Conservation (phyloP, 2,888 invertebrate genomes). For the Scaptodrosophila latifasciaeformis region DNA sequence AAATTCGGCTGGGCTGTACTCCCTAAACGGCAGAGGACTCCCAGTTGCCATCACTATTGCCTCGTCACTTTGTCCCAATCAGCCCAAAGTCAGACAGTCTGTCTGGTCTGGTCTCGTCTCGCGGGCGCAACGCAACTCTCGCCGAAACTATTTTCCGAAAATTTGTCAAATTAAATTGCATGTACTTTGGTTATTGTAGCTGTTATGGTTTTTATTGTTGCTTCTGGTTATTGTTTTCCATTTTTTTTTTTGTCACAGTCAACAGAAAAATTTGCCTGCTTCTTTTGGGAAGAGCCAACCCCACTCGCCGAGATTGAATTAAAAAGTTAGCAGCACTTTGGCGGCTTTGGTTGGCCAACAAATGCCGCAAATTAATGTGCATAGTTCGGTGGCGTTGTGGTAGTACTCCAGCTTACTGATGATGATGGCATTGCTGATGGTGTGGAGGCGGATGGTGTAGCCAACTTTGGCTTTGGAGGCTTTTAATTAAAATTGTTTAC, state of each 20-base stretch:
- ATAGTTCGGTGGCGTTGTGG: slow-evolving; percentile 31
- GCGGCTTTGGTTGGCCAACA: slow-evolving; percentile 38
- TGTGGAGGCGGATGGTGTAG: background rate
- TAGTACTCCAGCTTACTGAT: slow-evolving; percentile 14
- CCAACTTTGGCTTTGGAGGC: slow-evolving; percentile 34
- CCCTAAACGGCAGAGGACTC: slow-evolving; percentile 1
- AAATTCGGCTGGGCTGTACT: too few relatives aligned
- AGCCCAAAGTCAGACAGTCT: too few relatives aligned
- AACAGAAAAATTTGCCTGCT: slow-evolving; percentile 7
- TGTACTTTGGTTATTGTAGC: slow-evolving; percentile 31
- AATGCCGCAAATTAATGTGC: slow-evolving; percentile 63
- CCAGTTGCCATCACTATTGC: too few relatives aligned
- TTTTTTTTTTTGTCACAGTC: slow-evolving; percentile 28
- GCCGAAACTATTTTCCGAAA: slow-evolving; percentile 58
- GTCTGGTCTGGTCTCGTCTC: slow-evolving; percentile 5
- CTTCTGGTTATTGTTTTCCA: too few relatives aligned
- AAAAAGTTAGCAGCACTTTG: slow-evolving; percentile 59
- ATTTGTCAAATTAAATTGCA: slow-evolving; percentile 69
- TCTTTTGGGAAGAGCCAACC: background rate
- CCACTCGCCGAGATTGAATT: slow-evolving; percentile 52
- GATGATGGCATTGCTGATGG: background rate
- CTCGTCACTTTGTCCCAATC: too few relatives aligned
- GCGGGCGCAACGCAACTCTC: slow-evolving; percentile 15
- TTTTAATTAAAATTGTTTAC: slow-evolving; percentile 63
- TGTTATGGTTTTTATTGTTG: background rate